phyloP scores from a whole-genome alignment of 1,140 invertebrate genomes.

The Drosophila baimaii region DNA sequence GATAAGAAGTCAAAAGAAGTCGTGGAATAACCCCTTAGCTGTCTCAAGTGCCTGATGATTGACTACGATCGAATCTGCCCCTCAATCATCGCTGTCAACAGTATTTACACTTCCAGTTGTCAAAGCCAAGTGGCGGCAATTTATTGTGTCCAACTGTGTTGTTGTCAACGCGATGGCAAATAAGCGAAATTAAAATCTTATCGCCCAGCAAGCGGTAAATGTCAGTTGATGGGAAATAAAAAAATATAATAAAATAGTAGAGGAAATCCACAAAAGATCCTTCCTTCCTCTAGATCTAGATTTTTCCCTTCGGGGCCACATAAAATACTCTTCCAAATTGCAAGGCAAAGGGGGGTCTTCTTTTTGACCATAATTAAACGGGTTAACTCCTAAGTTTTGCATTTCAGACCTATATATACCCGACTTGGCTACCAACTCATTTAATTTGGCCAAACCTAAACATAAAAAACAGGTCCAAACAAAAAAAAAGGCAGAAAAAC shows the following conservation, averaged over 20 bases:
- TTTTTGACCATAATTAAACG: not conserved
- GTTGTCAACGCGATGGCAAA: constrained; percentile 42
- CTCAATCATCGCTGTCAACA: constrained; percentile 24
- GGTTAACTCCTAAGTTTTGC: not conserved
- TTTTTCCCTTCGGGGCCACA: too few relatives aligned
- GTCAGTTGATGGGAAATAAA: constrained; percentile 3
- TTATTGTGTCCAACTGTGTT: constrained; percentile 25
- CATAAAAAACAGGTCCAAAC: constrained; percentile 21
- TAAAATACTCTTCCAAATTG: not conserved
- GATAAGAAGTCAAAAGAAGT: constrained; percentile 25
- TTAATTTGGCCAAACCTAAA: constrained; percentile 8
- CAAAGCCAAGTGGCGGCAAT: constrained; percentile 35
- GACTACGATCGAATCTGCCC: constrained; percentile 26
- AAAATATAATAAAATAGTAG: not conserved
- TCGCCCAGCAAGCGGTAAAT: constrained; percentile 8
- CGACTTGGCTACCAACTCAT: not conserved
- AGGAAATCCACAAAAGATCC: not conserved
- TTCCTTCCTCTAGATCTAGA: too few relatives aligned
- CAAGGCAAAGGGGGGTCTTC: not conserved
- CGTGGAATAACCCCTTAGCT: constrained; percentile 28
- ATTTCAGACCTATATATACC: not conserved
- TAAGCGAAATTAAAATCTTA: constrained; percentile 41
- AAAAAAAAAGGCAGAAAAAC: not conserved
- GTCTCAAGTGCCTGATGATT: constrained; percentile 34
- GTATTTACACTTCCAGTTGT: constrained; percentile 23